Evolutionary conservation across 2,888 invertebrate genomes (phyloP), one percentile per base, ranked within the genome.

Genomic region (Andricus quercusramuli): DNA sequence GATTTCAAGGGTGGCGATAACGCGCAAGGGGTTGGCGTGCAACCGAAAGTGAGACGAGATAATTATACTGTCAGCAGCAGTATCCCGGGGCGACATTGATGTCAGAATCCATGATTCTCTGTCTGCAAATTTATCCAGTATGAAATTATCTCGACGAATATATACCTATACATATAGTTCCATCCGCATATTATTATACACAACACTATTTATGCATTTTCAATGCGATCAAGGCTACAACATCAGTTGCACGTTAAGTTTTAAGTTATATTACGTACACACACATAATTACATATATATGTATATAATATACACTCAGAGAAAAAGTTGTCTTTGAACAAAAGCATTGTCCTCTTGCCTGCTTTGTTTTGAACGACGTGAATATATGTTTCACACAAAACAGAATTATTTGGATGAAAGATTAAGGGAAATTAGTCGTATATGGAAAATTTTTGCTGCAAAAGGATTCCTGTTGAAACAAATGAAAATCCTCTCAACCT

Each of bases 51-150:
- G 86, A 88, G 88, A 88, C 83, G 88, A 87, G 89, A 88, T 91
- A 91, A 91, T 91, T 90, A 90, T 88, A 82, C 90, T 91, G 91
- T 91, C 91, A 91, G 85, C 83, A 86, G 78, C 91, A 91, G 88
- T 82, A 77, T 85, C 86, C 88, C 83, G 81, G 77, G 83, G 86
- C 85, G 84, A 84, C 85, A 85, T 87, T 85, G 83, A 87, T 86
- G 87, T 83, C 84, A 82, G 74, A 37, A 68, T 79, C 80, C 77
- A 32, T 56, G 74, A 56, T 74, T 4, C 20, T 25, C 74, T 70
- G 20, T 47, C 70, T 51, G 15, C 51, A 70, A 47, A 70, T 47
- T 70, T 70, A 51, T 29, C 47, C 51, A 70, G 29, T 47, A 70
- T 22, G 3, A 17, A 70, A 51, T 70, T 29, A 62, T 62, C 25